Conservation (phyloP, 2,113 vertebrate genomes). For the Colaptes auratus region DNA sequence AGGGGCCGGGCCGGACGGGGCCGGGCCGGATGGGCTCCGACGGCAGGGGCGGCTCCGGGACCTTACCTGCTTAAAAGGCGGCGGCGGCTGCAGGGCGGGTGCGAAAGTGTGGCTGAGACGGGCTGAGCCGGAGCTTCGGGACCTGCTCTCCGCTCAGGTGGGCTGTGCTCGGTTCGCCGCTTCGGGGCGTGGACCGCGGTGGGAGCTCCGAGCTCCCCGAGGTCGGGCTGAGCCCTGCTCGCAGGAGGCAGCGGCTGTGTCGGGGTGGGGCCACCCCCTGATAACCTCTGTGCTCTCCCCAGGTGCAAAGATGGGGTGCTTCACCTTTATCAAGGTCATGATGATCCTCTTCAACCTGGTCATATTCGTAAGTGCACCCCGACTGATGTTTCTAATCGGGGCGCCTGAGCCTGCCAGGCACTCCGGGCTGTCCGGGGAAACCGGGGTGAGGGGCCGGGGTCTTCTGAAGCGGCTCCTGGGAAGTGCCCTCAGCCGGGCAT, state of each 20-base stretch:
- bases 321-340: slow-evolving; percentile 86
- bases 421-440: rapidly evolving
- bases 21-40: not conserved
- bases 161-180: not conserved
- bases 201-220: too few relatives aligned
- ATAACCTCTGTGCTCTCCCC: not conserved
- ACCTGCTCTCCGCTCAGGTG: not conserved
- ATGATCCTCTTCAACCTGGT: slow-evolving; percentile 89
- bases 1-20: not conserved
- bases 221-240: not conserved
- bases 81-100: not conserved
- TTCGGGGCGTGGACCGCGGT: not conserved
- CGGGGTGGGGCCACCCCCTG: too few relatives aligned
- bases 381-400: not conserved
- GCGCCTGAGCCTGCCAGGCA: not conserved
- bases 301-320: slow-evolving; percentile 86
- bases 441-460: not conserved
- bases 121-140: rapidly evolving
- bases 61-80: not conserved
- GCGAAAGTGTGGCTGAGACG: not conserved
- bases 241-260: not conserved
- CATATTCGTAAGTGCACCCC: slow-evolving; percentile 87
- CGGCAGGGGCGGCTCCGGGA: not conserved
- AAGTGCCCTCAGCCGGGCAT: rapidly evolving
- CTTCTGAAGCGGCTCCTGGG: rapidly evolving